Evolutionary conservation across 2,797 vertebrate genomes (phyloP), one percentile per base, ranked within the genome.

Genomic region (Parotocinclus haroldoi): DNA sequence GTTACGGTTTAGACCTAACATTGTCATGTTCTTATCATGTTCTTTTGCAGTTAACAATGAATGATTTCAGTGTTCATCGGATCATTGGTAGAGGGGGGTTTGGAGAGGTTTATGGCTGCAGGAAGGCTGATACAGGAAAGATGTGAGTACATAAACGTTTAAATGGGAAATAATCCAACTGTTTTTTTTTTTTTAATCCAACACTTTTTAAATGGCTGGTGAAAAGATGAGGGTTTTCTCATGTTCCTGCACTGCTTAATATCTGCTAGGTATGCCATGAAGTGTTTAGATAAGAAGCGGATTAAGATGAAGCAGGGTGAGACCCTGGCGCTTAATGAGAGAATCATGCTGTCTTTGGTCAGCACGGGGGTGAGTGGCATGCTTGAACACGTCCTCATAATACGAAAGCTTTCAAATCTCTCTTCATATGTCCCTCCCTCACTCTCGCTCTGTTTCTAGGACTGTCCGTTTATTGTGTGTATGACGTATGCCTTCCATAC

Each of bases 251-350:
- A 13, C 66, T 46, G 46, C 1, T n/a, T 63, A 46, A 1, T 59
- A 18, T 71, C 72, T 77, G 71, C 51, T 77, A 99, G 96, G 96
- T 99, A 98, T 68, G 96, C 96, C 71, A 99, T 99, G 96, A 99
- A 99, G 80, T 99, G 96, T 90, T 80, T 99, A 85, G 96, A 99
- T 84, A 99, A 99, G 87, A 99, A 99, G 84, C 90, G 96, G 82
- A 96, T 99, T 83, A 99, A 99, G 85, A 98, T 98, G 96, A 99
- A 99, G 80, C 96, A 99, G 85, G 96, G 96, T 5, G 96, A 99
- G 83, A 98, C 96, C 0, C 82, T 98, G 68, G 96, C 96, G 37
- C 90, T 99, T 79, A 99, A 98, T 5, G 96, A 99, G 82, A 91
- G 96, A 78, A 98, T 98, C 82, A 99, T 98, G 96, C 85, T 99